A percentile compares a stretch with the other conserved stretches of the same genome.
Evolutionary conservation across 2,113 vertebrate species (phyloP).

Genomic region (Salvelinus alpinus): DNA sequence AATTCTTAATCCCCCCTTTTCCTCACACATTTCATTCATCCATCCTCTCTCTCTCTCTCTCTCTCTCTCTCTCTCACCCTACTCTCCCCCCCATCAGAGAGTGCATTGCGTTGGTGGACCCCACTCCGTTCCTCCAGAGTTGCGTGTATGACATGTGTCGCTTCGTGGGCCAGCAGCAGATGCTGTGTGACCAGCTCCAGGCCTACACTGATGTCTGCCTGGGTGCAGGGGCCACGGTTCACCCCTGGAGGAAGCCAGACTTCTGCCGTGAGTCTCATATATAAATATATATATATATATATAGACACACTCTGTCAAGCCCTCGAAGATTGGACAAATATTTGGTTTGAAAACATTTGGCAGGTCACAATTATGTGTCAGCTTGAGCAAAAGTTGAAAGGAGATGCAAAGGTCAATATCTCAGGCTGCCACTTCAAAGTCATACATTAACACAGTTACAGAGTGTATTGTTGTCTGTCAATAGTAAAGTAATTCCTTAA

Average conservation of each 20-base stretch:
- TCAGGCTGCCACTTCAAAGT: too few relatives aligned
- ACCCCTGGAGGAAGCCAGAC: conserved; percentile 73
- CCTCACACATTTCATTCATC: background rate
- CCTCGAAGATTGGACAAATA: background rate
- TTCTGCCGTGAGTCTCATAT: conserved; percentile 78
- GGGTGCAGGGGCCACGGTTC: conserved; percentile 69
- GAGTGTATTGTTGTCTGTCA: too few relatives aligned
- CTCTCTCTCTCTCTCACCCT: background rate
- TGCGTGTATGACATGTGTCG: conserved; percentile 82
- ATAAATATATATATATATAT: background rate
- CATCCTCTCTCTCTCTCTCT: background rate
- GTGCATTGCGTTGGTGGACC: conserved; percentile 71
- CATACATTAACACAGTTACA: too few relatives aligned
- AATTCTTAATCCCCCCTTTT: background rate
- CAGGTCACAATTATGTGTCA: too few relatives aligned
- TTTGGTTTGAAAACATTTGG: too few relatives aligned
- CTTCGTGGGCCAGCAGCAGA: conserved; percentile 63
- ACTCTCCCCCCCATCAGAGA: conserved; percentile 57
- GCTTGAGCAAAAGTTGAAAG: too few relatives aligned
- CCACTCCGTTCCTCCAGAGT: conserved; percentile 71
- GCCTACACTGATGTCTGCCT: conserved; percentile 78
- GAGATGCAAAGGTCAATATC: too few relatives aligned
- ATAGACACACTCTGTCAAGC: background rate
- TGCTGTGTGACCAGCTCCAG: conserved; percentile 79
- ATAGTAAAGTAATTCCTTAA: too few relatives aligned